phyloP scores from a whole-genome alignment of 64 coral and sea anemone species.

The Trachythela sp. region DNA sequence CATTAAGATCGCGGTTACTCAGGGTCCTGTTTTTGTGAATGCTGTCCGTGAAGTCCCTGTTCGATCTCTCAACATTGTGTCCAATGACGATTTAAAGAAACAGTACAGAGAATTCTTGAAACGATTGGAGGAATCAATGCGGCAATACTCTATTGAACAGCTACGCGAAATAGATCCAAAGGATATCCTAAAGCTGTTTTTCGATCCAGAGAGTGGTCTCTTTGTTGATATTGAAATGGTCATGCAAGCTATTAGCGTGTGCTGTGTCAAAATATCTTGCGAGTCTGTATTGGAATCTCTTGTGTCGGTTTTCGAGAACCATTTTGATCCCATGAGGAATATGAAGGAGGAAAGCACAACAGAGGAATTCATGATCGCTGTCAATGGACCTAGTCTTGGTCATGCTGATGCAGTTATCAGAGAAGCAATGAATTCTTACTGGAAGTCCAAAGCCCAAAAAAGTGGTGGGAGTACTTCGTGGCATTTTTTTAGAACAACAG shows the following conservation, averaged over 20 bases:
- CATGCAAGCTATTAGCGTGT: not conserved
- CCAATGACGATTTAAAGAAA: not conserved
- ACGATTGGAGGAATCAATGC: not conserved
- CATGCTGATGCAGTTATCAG: not conserved
- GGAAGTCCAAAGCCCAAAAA: not conserved
- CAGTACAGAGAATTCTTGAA: not conserved
- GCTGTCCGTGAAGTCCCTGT: not conserved
- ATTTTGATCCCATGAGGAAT: not conserved
- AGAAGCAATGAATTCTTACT: not conserved
- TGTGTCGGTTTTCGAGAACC: not conserved
- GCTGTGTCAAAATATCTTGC: not conserved
- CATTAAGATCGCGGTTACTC: not conserved
- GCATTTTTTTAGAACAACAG: not conserved
- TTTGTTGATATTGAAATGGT: not conserved
- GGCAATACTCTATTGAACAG: not conserved
- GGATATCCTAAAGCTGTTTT: not conserved
- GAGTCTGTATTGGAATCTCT: not conserved
- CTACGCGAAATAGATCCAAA: not conserved
- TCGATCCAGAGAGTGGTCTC: not conserved
- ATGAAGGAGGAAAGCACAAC: not conserved
- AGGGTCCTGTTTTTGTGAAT: not conserved
- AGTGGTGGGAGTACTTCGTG: not conserved
- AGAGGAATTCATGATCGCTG: not conserved
- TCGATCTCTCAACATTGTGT: not conserved
- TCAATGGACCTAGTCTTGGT: not conserved